phyloP scores from a whole-genome alignment of 2,113 vertebrate genomes.

The Onychostruthus taczanowskii region DNA sequence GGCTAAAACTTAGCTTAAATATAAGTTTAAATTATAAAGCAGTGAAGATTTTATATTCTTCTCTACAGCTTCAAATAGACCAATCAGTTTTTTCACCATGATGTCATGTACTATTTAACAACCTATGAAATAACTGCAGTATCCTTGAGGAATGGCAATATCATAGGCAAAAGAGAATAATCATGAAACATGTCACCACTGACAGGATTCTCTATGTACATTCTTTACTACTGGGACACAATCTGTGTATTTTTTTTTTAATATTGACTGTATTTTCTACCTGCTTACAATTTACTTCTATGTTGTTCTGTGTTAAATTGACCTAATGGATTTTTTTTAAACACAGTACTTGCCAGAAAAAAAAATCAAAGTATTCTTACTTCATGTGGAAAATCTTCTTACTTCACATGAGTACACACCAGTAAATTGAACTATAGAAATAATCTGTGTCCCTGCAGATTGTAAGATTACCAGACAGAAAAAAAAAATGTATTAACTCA shows the following conservation, averaged over 20 bases:
- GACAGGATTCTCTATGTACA: not conserved
- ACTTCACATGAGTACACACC: not conserved
- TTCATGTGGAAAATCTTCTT: slow-evolving; percentile 5
- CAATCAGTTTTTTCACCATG: not conserved
- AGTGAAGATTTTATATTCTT: not conserved
- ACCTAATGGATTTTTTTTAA: not conserved
- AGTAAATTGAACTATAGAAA: not conserved
- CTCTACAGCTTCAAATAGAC: not conserved
- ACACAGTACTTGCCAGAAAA: not conserved
- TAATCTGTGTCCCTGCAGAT: not conserved
- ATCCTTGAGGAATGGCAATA: not conserved
- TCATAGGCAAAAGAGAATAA: not conserved
- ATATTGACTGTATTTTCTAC: not conserved
- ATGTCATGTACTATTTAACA: not conserved
- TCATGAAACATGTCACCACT: not conserved
- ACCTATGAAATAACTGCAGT: not conserved
- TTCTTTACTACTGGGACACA: not conserved
- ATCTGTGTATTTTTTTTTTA: not conserved
- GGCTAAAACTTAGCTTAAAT: not conserved
- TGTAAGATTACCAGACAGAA: not conserved
- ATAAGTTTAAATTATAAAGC: not conserved
- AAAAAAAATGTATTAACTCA: not conserved
- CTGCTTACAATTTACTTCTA: not conserved
- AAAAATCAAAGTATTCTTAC: not conserved
- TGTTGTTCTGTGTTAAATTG: not conserved